Base-by-base conservation (phyloP, 2,113 vertebrate genomes). In the Setophaga petechia region DNA sequence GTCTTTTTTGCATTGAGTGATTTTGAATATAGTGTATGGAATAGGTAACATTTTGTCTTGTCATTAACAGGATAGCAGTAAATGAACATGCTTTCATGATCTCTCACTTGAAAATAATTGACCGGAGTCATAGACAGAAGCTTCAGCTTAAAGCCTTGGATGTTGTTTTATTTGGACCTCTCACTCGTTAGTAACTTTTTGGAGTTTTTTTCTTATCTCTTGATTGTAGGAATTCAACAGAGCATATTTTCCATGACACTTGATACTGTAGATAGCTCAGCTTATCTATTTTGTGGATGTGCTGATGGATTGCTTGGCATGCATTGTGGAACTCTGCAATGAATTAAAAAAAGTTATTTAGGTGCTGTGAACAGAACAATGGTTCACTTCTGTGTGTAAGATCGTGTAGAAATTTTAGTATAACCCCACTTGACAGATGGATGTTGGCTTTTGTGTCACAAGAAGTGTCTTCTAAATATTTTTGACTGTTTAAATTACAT, bases 101-200 rank as follows among this genome's bases (percentile, higher is more conserved):
- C 57, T 98, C 98, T 92, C 99, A 99, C 89, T 93, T 99, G 93
- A 99, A 99, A 98, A 99, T 99, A 95, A 98, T 98, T 93, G 99
- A 99, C 96, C 99, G 99, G 94, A 99, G 99, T 92, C 99, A 99
- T 67, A 99, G 99, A 96, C 99, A 99, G 83, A 99, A 99, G 66
- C 98, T 99, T 91, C 99, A 99, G 86, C 98, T 99, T 41, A 99
- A 99, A 98, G 99, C 99, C 2, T 97, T 99, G 65, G 99, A 99
- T 69, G 99, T 99, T 9, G 99, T 99, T 96, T 98, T 99, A 25
- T 99, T 99, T 90, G 99, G 99, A 79, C 99, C 99, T 78, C 98
- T 99, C 18, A 98, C 99, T 90, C 98, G 99, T 99, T 97, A 99
- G 99, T 99, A 97, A 81, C 46, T 63, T 72, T 35, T 58, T 43